Base-by-base conservation (phyloP, 2,888 invertebrate genomes). In the Magallana nippona region DNA sequence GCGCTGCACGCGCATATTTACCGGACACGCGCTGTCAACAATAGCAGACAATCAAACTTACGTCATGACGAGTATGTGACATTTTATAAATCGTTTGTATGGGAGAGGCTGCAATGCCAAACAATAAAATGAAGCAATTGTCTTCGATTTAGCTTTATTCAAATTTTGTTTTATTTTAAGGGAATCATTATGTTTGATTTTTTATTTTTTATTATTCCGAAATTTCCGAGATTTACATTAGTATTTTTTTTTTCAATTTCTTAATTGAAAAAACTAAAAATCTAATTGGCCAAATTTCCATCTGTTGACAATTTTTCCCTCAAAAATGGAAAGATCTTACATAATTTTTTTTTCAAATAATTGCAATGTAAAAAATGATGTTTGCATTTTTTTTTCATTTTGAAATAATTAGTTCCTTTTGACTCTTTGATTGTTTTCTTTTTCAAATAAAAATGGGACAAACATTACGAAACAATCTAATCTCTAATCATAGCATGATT, bases 41-140 rank as follows among this genome's bases (percentile, higher is more conserved):
- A 13, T 27, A 27, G 11, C 11, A 71, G 27, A 71, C 71, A 71
- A 71, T 71, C 71, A 13, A 71, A 71, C 71, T 11, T 32, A 27
- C 71, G 71, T 15, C 27, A 71, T 22, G 2, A 15, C 22, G 17
- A 32, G 32, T 27, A 15, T 10, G 71, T 71, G 71, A 1, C 71
- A 71, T 71, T 71, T 71, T 71, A 71, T 71, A 27, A 71, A 71
- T 27, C 13, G 27, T 71, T 27, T 71, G 32, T 71, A 15, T 71
- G 15, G 44, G 44, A 44, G 44, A 71, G 27, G 13, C 32, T 71
- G 15, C 32, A 71, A 44, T 44, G 8, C 44, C 44, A 44, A 44
- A 44, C 44, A 44, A 44, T 44, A 8, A 44, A 44, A 44, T 44
- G 0, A 44, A 44, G 8, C 44, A 44, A 44, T 44, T 44, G 44